A percentile compares a stretch with the other conserved stretches of the same genome.
Conservation (phyloP, 2,888 invertebrate species). For the Melangyna quadrimaculata region DNA sequence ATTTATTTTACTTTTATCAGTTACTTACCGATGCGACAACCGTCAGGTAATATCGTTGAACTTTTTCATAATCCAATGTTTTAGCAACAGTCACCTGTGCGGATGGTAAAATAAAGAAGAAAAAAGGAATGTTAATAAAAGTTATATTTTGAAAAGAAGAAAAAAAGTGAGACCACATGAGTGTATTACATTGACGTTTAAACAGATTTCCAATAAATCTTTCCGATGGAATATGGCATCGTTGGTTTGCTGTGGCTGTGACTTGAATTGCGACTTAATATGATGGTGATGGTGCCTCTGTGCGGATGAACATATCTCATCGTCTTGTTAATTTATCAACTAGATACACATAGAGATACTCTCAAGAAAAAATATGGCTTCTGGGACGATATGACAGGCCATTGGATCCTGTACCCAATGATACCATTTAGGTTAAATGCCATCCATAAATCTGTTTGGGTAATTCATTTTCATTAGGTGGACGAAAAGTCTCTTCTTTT, state of each 20-base stretch:
- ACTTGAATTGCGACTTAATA: background rate
- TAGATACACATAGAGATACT: background rate
- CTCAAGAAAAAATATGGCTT: background rate
- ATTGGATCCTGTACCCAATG: conserved; percentile 61
- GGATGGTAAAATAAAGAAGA: background rate
- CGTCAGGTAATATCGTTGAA: conserved; percentile 92
- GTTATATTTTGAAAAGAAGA: conserved; percentile 15
- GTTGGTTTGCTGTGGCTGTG: background rate
- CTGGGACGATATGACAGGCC: conserved; percentile 53
- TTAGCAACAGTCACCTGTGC: conserved; percentile 89
- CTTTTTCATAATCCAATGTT: conserved; percentile 93
- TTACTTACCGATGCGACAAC: conserved; percentile 92
- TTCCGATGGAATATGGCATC: conserved; percentile 48
- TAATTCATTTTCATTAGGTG: conserved; percentile 70
- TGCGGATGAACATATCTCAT: conserved; percentile 56
- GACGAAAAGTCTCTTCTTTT: conserved; percentile 46
- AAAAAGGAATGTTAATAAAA: background rate
- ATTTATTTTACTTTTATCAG: conserved; percentile 44
- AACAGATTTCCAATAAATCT: conserved; percentile 65
- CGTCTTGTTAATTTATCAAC: conserved; percentile 69
- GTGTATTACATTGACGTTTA: conserved; percentile 63
- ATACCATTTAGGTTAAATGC: conserved; percentile 69
- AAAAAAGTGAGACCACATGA: conserved; percentile 53
- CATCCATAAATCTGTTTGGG: conserved; percentile 67
- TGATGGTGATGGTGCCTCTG: background rate